Evolutionary conservation across 1,140 invertebrate species (phyloP), one percentile per base, ranked within the genome.

Genomic region (Eurosta solidaginis): DNA sequence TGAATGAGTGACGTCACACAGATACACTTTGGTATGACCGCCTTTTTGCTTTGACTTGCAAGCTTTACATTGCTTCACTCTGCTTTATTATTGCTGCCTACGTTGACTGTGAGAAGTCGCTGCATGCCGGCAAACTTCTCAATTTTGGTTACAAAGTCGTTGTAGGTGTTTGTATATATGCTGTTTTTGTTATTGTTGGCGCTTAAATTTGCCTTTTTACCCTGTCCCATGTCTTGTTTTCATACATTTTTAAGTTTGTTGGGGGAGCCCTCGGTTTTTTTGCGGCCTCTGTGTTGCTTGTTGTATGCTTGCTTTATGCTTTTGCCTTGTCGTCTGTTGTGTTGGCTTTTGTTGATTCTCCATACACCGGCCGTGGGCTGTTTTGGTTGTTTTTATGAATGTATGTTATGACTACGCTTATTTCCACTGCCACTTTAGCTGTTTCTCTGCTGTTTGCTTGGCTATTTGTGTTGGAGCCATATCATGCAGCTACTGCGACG

Each of bases 211-310:
- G 59, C 59, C 40, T 33, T 68, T 68, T 68, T 68, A 33, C 59
- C 22, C 33, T 68, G 59, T 68, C 59, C 40, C 59, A 33, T 42
- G 59, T 68, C 40, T 40, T 22, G 59, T 47, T 47, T 47, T 47
- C n/a, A 47, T n/a, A 47, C 59, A 20, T 68, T 68, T n/a, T n/a
- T n/a, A n/a, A n/a, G n/a, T n/a, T 68, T 40, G 33, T 27, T 20
- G 59, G 59, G n/a, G 59, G 59, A 45, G 73, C 44, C 22, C 73
- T 74, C 73, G 73, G 25, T 29, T n/a, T n/a, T n/a, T 42, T 74
- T 27, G 73, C 42, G 44, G 42, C 73, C 40, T 25, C 44, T 9
- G 44, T 17, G 17, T 45, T 17, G 17, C 7, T 45, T 9, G 9
- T 74, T 47, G 40, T 12, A 12, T 25, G 22, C 20, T 25, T 74